Evolutionary conservation across 1,140 invertebrate genomes (phyloP), one percentile per base, ranked within the genome.

Genomic region (Bathynomus jamesi): DNA sequence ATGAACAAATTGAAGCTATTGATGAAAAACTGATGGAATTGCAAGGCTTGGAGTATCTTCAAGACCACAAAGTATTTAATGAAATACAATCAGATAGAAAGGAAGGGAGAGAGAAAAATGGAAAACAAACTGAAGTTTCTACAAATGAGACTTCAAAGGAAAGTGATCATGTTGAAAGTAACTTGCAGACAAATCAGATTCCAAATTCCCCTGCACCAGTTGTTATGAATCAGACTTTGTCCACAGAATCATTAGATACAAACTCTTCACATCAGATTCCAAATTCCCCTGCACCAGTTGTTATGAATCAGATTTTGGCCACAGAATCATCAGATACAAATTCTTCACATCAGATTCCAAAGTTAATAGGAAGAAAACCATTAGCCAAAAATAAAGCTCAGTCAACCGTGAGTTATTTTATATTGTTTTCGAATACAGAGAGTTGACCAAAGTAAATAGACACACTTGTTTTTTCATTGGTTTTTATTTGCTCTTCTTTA

Each of bases 381-480:
- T 63, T 75, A 25, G 73, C 73, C 13, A 75, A 75, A 46, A 69
- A 75, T 27, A 75, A 71, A 25, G 69, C 73, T 13, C 71, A 75
- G 46, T 69, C 65, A 29, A 69, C 66, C 27, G 73, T 75, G 68
- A 61, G 73, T 75, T 53, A 8, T 46, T 24, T 24, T 46, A 24
- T 27, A 5, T 5, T 21, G 31, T 17, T 1, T 17, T n/a, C n/a
- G n/a, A n/a, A n/a, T n/a, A n/a, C n/a, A n/a, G n/a, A n/a, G n/a
- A n/a, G n/a, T n/a, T n/a, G n/a, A n/a, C n/a, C n/a, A n/a, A n/a
- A n/a, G n/a, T n/a, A n/a, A n/a, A n/a, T n/a, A n/a, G n/a, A n/a
- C n/a, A n/a, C n/a, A n/a, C n/a, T 40, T 40, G 7, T 40, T 40
- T 40, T 40, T 40, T 40, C 17, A 8, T 53, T 53, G 13, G 2